phyloP scores from a whole-genome alignment of 2,113 vertebrate genomes.

The Climacteris rufus region DNA sequence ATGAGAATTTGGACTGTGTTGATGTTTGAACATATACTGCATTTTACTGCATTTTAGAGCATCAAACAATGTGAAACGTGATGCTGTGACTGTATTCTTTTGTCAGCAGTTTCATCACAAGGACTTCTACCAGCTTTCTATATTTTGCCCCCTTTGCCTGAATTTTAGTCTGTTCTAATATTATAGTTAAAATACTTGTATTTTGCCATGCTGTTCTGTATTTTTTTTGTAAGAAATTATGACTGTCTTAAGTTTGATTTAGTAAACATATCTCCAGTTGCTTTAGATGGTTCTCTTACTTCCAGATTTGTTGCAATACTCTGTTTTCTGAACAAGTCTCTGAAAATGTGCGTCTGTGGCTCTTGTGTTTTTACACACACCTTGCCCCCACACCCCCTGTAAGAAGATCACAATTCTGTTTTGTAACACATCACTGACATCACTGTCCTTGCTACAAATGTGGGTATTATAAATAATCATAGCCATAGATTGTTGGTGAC shows the following conservation, averaged over 20 bases:
- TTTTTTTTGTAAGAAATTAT: background rate
- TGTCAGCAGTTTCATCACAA: background rate
- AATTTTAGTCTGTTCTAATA: background rate
- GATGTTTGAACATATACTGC: background rate
- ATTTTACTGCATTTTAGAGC: background rate
- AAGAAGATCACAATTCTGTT: background rate
- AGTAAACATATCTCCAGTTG: background rate
- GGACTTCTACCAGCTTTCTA: background rate
- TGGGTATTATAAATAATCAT: background rate
- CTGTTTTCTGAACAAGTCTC: background rate
- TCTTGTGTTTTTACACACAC: background rate
- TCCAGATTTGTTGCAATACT: background rate
- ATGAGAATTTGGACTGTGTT: background rate
- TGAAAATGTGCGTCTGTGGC: background rate
- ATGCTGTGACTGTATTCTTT: background rate
- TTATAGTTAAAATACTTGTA: background rate
- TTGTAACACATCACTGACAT: background rate
- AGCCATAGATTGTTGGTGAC: background rate
- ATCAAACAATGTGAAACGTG: background rate
- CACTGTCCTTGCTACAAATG: background rate
- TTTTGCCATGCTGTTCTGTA: background rate
- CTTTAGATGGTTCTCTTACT: background rate
- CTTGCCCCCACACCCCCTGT: accelerated
- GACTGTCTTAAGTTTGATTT: background rate
- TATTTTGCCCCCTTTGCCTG: background rate